Evolutionary conservation across 2,797 vertebrate genomes (phyloP), one percentile per base, ranked within the genome.

Genomic region (Momotus momota): DNA sequence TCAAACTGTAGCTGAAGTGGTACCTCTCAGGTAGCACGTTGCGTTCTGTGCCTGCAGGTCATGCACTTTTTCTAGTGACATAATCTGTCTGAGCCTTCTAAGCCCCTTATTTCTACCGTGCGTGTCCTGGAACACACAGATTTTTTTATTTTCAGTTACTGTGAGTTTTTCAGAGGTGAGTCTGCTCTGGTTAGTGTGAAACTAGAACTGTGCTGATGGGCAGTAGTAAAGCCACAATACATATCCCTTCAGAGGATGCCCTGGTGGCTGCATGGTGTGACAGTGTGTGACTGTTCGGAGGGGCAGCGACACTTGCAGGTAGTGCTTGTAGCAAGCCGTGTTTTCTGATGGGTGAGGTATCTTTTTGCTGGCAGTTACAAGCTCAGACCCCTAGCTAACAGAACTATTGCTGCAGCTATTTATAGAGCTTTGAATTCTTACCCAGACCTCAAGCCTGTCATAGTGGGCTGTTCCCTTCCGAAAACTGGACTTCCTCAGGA

Each of bases 401-500:
- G 2, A 3, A 10, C 46, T 27, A 0, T 35, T 64, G 52, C 61
- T 57, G 60, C 16, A 62, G 69, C 33, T 94, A 72, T 93, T 96
- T 89, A 80, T 70, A 70, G 81, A 79, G 91, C 29, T 66, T 87
- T 4, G 16, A 75, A 73, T 91, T 91, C 71, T 86, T 73, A 26
- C 33, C 51, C 55, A 16, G 75, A 58, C 43, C 60, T 90, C 48
- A 55, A 49, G 74, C 33, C 49, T 88, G 82, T 90, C 67, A n/a
- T 7, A 72, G 88, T 90, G 80, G 77, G 88, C 66, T 61, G 90
- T 62, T 88, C 65, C 57, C 65, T 95, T 94, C 89, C 1, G 11
- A 79, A 31, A 66, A 21, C 48, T 62, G 35, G 12, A 84, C 84
- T 96, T 96, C 84, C 86, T 91, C 71, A 22, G 91, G 89, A 86